Percentiles rank a stretch among this genome's conserved stretches.
phyloP scores from a whole-genome alignment of 2,797 vertebrate genomes.

The Orientallactaga sibirica region DNA sequence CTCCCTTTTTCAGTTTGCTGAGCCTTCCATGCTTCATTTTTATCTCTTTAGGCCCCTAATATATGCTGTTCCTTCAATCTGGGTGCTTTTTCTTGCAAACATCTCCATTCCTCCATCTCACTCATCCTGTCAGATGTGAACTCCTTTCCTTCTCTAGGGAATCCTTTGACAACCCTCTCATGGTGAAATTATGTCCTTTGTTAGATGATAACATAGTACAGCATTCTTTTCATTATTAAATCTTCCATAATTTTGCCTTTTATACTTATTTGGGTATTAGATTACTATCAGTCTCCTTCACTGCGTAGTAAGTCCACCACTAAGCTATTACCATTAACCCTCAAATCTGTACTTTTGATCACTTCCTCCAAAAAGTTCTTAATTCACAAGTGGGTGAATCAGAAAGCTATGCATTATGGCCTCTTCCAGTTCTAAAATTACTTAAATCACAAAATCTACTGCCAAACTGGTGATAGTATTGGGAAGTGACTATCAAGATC shows the following conservation, averaged over 20 bases:
- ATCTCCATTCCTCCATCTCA: too few species aligned
- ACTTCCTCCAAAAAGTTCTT: background rate
- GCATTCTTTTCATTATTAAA: background rate
- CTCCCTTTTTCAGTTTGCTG: background rate
- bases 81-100: background rate
- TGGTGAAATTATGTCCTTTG: background rate
- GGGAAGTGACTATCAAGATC: background rate
- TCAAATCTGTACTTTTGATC: background rate
- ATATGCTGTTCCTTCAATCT: background rate
- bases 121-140: background rate
- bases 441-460: background rate
- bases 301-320: background rate
- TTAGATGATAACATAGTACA: background rate
- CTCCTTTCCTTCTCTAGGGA: background rate
- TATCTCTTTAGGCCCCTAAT: background rate
- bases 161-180: background rate
- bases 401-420: background rate
- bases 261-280: background rate
- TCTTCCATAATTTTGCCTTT: background rate
- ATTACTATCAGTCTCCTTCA: background rate
- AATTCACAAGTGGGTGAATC: background rate
- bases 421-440: conserved; percentile 32
- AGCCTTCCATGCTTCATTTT: background rate
- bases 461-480: background rate
- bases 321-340: background rate